Evolutionary conservation across 2,797 vertebrate genomes (phyloP).

Genomic region (Catamblyrhynchus diadema): DNA sequence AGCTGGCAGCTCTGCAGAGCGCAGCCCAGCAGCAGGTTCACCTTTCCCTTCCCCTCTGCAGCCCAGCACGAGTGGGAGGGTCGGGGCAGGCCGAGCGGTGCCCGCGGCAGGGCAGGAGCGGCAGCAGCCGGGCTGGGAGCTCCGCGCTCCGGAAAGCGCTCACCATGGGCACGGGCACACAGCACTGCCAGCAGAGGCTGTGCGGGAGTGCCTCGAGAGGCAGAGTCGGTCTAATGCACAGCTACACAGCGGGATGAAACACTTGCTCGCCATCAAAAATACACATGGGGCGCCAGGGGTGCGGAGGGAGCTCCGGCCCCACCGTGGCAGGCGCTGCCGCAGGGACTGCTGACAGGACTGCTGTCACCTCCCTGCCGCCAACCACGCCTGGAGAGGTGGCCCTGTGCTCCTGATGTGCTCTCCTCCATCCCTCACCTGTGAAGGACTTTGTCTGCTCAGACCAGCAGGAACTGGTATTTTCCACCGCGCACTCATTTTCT

Average conservation of each 20-base stretch:
- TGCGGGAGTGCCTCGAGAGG: neutral
- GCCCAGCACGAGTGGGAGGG: neutral
- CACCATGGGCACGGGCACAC: neutral
- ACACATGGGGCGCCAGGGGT: neutral
- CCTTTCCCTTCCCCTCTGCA: neutral
- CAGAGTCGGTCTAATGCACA: neutral
- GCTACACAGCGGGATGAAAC: neutral
- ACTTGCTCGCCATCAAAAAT: neutral
- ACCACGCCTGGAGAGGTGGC: neutral
- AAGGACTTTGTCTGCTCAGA: too few species aligned
- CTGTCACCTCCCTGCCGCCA: neutral
- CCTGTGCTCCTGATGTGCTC: too few species aligned
- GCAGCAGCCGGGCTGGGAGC: neutral
- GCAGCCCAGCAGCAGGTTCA: neutral
- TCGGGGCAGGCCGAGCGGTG: neutral
- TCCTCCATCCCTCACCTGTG: too few species aligned
- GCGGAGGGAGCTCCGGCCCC: fast-evolving
- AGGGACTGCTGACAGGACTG: neutral
- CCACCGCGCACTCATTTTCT: too few species aligned
- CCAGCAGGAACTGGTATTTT: too few species aligned
- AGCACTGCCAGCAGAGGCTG: neutral
- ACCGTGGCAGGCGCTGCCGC: fast-evolving
- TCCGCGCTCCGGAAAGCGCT: neutral
- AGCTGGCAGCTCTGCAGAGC: constrained; percentile 49
- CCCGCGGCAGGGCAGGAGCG: too few species aligned